phyloP scores from a whole-genome alignment of 2,888 invertebrate species.

The Campaea margaritaria region DNA sequence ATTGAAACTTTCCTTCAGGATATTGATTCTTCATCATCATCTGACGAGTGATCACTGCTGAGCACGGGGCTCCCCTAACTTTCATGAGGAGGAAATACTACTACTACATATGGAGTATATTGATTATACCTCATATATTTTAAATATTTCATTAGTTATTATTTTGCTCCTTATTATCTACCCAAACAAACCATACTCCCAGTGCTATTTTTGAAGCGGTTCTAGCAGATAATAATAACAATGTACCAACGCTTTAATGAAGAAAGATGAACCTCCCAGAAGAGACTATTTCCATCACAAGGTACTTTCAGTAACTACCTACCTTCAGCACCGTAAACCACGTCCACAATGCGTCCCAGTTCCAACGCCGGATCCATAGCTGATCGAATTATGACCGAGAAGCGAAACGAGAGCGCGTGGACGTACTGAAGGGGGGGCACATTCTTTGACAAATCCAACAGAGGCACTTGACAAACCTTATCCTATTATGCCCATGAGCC shows the following conservation, averaged over 20 bases:
- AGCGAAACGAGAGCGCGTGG: constrained; percentile 34
- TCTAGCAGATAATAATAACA: neutral
- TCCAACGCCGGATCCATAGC: constrained; percentile 46
- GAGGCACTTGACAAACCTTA: neutral
- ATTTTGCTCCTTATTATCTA: too few relatives aligned
- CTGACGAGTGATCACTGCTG: too few relatives aligned
- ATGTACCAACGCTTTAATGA: neutral
- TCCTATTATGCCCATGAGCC: too few relatives aligned
- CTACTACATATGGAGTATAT: too few relatives aligned
- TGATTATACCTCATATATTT: too few relatives aligned
- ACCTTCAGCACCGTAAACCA: constrained; percentile 25
- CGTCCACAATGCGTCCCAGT: constrained; percentile 32
- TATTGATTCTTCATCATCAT: too few relatives aligned
- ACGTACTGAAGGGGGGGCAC: constrained; percentile 11
- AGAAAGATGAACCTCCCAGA: constrained; percentile 4
- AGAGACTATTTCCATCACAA: constrained; percentile 9
- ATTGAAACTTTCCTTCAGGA: too few relatives aligned
- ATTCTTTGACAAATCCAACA: neutral
- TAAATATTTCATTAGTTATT: too few relatives aligned
- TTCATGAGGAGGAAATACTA: too few relatives aligned
- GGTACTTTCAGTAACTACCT: constrained; percentile 10
- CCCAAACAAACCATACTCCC: too few relatives aligned
- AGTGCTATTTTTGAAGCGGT: too few relatives aligned
- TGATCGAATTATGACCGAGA: constrained; percentile 52
- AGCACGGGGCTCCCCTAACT: too few relatives aligned